A percentile compares a stretch with the other conserved stretches of the same genome.
These are phyloP conservation scores for Dicaeum eximium DNA, from an alignment of 2,113 vertebrate genomes.

Conservation along the genomic window DNA sequence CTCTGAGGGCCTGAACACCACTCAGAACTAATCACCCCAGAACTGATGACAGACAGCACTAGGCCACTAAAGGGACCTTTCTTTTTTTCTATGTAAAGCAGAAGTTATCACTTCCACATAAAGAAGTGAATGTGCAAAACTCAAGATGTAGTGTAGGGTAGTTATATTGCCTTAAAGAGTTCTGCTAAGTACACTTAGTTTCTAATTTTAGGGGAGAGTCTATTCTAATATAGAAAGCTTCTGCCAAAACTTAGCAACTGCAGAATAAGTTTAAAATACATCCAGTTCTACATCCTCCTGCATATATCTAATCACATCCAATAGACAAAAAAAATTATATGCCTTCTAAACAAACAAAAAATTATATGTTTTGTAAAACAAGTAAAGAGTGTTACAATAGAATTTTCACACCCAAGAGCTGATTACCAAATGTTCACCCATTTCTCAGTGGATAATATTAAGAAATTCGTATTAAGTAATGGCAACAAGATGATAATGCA, in stretches of 20 bases:
- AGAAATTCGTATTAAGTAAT: conserved; percentile 12
- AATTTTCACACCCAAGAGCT: conserved; percentile 11
- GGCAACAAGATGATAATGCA: conserved; percentile 7
- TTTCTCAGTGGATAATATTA: conserved; percentile 7
- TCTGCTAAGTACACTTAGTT: conserved; percentile 58
- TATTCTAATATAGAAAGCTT: conserved; percentile 59
- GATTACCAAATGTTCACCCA: conserved; percentile 6
- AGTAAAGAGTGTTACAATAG: background rate
- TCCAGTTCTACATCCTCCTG: conserved; percentile 17
- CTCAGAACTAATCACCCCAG: background rate
- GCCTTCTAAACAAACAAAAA: background rate
- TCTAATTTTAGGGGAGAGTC: conserved; percentile 49
- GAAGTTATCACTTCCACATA: background rate
- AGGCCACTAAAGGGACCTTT: background rate
- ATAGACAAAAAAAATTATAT: background rate
- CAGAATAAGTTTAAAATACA: conserved; percentile 40
- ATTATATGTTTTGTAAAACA: background rate
- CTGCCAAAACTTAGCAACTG: conserved; percentile 14
- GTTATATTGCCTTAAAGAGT: conserved; percentile 35
- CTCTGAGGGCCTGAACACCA: background rate
- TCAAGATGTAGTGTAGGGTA: background rate
- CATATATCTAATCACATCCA: background rate
- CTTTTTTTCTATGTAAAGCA: background rate
- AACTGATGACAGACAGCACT: background rate
- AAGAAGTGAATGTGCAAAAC: background rate